Evolutionary conservation across 2,113 vertebrate genomes (phyloP), one percentile per base, ranked within the genome.

Genomic region (Capra hircus): DNA sequence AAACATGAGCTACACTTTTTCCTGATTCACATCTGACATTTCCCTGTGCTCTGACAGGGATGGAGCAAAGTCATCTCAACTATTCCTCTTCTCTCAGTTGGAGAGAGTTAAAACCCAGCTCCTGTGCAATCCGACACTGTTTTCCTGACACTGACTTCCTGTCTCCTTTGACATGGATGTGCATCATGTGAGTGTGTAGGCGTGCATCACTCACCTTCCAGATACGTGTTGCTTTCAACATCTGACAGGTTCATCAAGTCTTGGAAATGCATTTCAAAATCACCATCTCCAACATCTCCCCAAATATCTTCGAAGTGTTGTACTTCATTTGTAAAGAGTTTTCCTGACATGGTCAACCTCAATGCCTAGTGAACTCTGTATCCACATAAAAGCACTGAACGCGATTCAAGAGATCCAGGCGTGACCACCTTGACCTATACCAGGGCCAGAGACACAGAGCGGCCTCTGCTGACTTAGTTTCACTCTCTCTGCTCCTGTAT

Each of bases 151-250:
- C 27, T 14, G 57, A 7, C 33, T n/a, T 43, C 8, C 6, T 15
- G n/a, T n/a, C 50, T 36, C 36, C n/a, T 14, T 7, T 6, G 33
- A 64, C n/a, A 14, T 0, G 15, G 2, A 17, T 16, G 7, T 13
- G 7, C 0, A 0, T 4, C 8, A 16, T 2, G 0, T 13, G 52
- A 8, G 17, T 1, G n/a, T 6, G n/a, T 33, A 0, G 16, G 7
- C 2, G 1, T 1, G 4, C 5, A 6, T n/a, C 10, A 3, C 1
- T 11, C 19, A 19, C 5, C 2, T 4, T 27, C 4, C 9, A 12
- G 16, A 40, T 1, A 16, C 57, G 7, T 0, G 2, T 8, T 48
- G 10, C 21, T 83, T 74, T 40, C 48, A 7, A 25, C 57, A 88
- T 86, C 5, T 14, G 12, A 43, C 6, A 4, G 27, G 14, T 5